phyloP scores from a whole-genome alignment of 2,113 vertebrate species.

The Pogona vitticeps region DNA sequence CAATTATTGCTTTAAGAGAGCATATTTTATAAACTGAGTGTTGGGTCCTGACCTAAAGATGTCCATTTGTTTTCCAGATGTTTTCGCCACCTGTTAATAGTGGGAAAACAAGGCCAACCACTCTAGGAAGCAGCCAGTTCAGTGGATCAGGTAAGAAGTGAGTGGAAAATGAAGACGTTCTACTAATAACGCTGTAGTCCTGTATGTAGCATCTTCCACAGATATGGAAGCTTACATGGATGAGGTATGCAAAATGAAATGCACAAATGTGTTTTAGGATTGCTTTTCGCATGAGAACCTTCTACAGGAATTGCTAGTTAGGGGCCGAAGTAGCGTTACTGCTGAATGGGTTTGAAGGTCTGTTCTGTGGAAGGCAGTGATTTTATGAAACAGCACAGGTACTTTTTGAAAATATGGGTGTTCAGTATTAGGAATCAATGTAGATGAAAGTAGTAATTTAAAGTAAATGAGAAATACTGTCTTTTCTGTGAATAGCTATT shows the following conservation, averaged over 20 bases:
- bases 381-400: too few relatives aligned
- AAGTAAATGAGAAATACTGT: not conserved
- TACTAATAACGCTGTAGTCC: not conserved
- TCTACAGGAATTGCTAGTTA: not conserved
- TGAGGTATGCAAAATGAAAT: too few relatives aligned
- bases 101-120: slow-evolving; percentile 96
- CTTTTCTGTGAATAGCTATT: not conserved
- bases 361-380: not conserved
- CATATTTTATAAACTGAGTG: slow-evolving; percentile 1
- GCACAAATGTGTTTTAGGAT: not conserved
- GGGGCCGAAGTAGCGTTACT: not conserved
- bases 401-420: not conserved
- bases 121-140: slow-evolving; percentile 97
- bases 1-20: not conserved
- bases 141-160: slow-evolving; percentile 91
- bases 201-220: too few relatives aligned
- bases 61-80: slow-evolving; percentile 85
- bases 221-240: not conserved
- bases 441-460: not conserved
- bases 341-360: not conserved
- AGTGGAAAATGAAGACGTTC: not conserved
- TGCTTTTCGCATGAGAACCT: not conserved
- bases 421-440: not conserved
- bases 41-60: slow-evolving; percentile 37
- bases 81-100: slow-evolving; percentile 98